phyloP scores from a whole-genome alignment of 1,140 invertebrate genomes.

The Leptinotarsa lineolata region DNA sequence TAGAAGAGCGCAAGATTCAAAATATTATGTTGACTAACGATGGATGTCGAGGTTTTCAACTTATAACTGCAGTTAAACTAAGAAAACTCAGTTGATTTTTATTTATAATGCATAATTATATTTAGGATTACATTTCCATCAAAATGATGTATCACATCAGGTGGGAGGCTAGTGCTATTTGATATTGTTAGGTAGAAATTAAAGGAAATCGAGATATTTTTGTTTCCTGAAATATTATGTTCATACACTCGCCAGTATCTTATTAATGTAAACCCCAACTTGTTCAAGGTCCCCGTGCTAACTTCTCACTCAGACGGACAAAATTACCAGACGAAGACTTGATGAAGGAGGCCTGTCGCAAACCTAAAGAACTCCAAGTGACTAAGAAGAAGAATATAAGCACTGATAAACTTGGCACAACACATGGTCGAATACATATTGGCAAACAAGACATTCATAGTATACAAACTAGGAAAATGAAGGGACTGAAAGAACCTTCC shows the following conservation, averaged over 20 bases:
- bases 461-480: constrained; percentile 93
- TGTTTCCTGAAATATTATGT: too few relatives aligned
- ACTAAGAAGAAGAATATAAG: constrained; percentile 92
- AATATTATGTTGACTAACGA: too few relatives aligned
- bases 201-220: too few relatives aligned
- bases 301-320: constrained; percentile 82
- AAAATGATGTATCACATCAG: too few relatives aligned
- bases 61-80: too few relatives aligned
- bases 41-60: too few relatives aligned
- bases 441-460: constrained; percentile 83
- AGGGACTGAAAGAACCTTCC: constrained; percentile 80
- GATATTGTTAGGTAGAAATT: too few relatives aligned
- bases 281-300: constrained; percentile 77
- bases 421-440: constrained; percentile 90
- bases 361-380: constrained; percentile 80
- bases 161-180: too few relatives aligned
- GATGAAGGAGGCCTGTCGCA: constrained; percentile 83
- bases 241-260: not conserved
- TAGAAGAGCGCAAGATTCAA: too few relatives aligned
- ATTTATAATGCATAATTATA: too few relatives aligned
- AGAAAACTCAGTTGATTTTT: too few relatives aligned
- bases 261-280: not conserved
- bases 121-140: too few relatives aligned
- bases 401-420: constrained; percentile 84
- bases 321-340: constrained; percentile 90